Conservation (phyloP, 2,888 invertebrate genomes). For the Eupithecia centaureata region DNA sequence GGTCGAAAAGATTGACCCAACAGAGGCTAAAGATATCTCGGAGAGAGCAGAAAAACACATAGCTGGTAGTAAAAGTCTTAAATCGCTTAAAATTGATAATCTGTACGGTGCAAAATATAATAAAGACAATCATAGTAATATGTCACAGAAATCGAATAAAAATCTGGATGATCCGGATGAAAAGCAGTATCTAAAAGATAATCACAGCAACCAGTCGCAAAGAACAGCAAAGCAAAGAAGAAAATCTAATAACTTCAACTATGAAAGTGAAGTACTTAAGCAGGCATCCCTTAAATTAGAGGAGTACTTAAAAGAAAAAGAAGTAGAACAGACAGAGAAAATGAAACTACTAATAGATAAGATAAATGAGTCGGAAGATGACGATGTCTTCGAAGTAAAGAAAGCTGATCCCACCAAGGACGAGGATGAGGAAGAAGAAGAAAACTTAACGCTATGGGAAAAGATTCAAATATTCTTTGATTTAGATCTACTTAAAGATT, state of each 20-base stretch:
- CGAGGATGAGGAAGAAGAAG: slow-evolving; percentile 54
- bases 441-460: slow-evolving; percentile 73
- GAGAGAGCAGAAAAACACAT: slow-evolving; percentile 72
- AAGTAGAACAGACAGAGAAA: slow-evolving; percentile 59
- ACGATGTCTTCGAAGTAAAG: slow-evolving; percentile 60
- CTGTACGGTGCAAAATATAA: slow-evolving; percentile 72
- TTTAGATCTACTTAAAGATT: slow-evolving; percentile 87
- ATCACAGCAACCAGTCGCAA: slow-evolving; percentile 75
- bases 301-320: slow-evolving; percentile 75
- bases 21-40: slow-evolving; percentile 69
- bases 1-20: slow-evolving; percentile 72
- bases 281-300: slow-evolving; percentile 82
- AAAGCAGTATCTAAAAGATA: slow-evolving; percentile 74
- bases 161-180: slow-evolving; percentile 74
- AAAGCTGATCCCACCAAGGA: slow-evolving; percentile 42
- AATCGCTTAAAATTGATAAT: slow-evolving; percentile 74
- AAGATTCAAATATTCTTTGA: slow-evolving; percentile 88
- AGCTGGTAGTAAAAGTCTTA: slow-evolving; percentile 67
- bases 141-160: slow-evolving; percentile 72
- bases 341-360: slow-evolving; percentile 64
- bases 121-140: slow-evolving; percentile 72
- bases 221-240: slow-evolving; percentile 64
- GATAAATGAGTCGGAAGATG: slow-evolving; percentile 59
- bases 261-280: slow-evolving; percentile 84
- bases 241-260: slow-evolving; percentile 84